Evolutionary conservation across 2,888 invertebrate genomes (phyloP).

Genomic region (Macrosoma leucophasiata): DNA sequence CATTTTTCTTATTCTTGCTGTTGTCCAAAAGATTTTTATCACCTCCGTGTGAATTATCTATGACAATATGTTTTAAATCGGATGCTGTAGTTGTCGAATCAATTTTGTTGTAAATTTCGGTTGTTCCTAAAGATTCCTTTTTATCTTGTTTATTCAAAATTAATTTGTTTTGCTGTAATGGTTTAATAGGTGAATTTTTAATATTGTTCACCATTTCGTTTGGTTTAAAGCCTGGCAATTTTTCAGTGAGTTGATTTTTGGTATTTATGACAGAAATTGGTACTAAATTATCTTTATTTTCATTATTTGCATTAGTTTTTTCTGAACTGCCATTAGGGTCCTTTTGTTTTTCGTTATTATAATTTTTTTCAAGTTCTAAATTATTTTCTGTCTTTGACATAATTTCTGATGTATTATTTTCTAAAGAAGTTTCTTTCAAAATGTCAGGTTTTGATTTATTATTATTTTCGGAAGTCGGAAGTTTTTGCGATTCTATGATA

Average conservation of each 20-base stretch:
- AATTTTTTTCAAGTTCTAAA: slow-evolving; percentile 1
- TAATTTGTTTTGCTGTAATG: slow-evolving; percentile 3
- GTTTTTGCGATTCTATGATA: slow-evolving; percentile 26
- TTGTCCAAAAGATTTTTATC: too few relatives aligned
- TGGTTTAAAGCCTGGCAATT: neutral
- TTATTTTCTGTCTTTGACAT: neutral
- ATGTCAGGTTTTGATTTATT: too few relatives aligned
- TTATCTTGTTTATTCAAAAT: slow-evolving; percentile 4
- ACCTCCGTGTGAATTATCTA: too few relatives aligned
- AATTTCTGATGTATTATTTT: neutral
- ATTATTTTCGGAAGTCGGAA: slow-evolving; percentile 23
- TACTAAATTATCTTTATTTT: too few relatives aligned
- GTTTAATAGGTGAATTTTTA: slow-evolving; percentile 1
- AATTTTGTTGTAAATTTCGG: slow-evolving; percentile 7
- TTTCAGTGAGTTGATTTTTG: slow-evolving; percentile 4
- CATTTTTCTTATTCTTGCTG: too few relatives aligned
- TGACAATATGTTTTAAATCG: too few relatives aligned
- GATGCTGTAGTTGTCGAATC: slow-evolving; percentile 9
- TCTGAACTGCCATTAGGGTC: neutral
- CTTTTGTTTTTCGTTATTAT: slow-evolving; percentile 4
- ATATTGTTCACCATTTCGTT: slow-evolving; percentile 14
- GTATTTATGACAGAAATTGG: slow-evolving; percentile 5
- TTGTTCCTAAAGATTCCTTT: slow-evolving; percentile 1
- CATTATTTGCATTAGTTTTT: neutral
- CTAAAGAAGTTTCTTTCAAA: too few relatives aligned